Evolutionary conservation across 2,113 vertebrate species (phyloP), one percentile per base, ranked within the genome.

Genomic region (Entelurus aequoreus): DNA sequence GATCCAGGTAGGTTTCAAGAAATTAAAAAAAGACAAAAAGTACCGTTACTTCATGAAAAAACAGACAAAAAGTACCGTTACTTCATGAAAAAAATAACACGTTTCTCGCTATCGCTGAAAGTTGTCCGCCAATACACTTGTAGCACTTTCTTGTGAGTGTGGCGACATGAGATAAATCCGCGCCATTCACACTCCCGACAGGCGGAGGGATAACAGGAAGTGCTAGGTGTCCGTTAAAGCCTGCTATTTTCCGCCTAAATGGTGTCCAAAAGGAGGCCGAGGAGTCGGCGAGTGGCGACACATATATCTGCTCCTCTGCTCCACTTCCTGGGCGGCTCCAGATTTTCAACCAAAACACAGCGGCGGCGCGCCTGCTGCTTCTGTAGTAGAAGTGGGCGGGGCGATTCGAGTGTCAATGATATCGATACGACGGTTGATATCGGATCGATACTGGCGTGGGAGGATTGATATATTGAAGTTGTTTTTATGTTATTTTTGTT

Each of bases 271-370:
- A 54, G 3, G 3, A 38, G 54, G 5, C 1, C 36, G 36, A 10
- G 54, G 6, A 9, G 7, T 38, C 38, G 14, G 55, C 4, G 5
- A 2, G 8, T 6, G 19, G 54, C 38, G 37, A 42, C 37, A 13
- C 10, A 16, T 44, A 6, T 21, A 44, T 57, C 44, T 6, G n/a
- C 10, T 44, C 55, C 44, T 57, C n/a, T 21, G 38, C 38, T 46
- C 19, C 16, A 61, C 88, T 91, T 91, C 90, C 90, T 88, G 90
- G 90, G 88, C 87, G 90, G 86, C 59, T 84, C 88, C 77, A 16
- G 35, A 16, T 57, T n/a, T 57, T 54, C 44, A 40, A 44, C 44
- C n/a, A 57, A 44, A 57, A 46, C 54, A 14, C 53, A 57, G 51
- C 10, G 5, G 6, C 13, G 35, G 6, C 8, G 38, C 38, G 38